Evolutionary conservation across 2,888 invertebrate species (phyloP), one percentile per base, ranked within the genome.

Genomic region (Mylabris sibirica): DNA sequence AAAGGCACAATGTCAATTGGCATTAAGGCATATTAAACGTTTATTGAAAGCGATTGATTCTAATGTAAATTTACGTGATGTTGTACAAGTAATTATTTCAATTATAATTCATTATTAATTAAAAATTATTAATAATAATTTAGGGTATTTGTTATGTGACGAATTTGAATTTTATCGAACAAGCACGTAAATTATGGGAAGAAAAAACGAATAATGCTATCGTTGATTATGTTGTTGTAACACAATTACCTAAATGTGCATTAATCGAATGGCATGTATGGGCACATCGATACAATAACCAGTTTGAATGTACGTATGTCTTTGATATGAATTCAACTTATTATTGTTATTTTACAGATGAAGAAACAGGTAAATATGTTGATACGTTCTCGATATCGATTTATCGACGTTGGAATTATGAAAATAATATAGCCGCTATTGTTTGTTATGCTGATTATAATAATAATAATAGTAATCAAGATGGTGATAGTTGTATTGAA

Each of bases 241-340:
- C 92, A 30, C 90, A 89, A 26, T 87, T 97, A 80, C 97, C 97
- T 1, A 89, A 92, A 61, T 89, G 86, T 74, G 96, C 96, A 24
- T 86, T 90, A 64, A 91, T 97, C 24, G 97, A 97, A 86, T 97
- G 97, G 97, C 95, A 96, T 83, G 94, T 96, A 70, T 95, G 95
- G 94, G 94, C 94, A 57, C 95, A 95, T 84, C 89, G 92, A 67
- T 93, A 94, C 85, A 96, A 95, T 85, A 92, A 92, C 85, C 89
- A 93, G 74, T 95, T 95, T 82, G 94, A 95, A 84, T 95, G 94
- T 95, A 86, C 88, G 89, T 85, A 68, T 63, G 24, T 60, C 49
- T 11, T 38, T 57, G 41, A 60, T 60, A 17, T 1, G 5, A 22
- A 14, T 11, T 22, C 9, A 12, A 12, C 12, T n/a, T 14, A 14